These are phyloP conservation scores for Meandrina meandrites DNA, from an alignment of 92 coral and sea anemone genomes.

Conservation along the genomic window DNA sequence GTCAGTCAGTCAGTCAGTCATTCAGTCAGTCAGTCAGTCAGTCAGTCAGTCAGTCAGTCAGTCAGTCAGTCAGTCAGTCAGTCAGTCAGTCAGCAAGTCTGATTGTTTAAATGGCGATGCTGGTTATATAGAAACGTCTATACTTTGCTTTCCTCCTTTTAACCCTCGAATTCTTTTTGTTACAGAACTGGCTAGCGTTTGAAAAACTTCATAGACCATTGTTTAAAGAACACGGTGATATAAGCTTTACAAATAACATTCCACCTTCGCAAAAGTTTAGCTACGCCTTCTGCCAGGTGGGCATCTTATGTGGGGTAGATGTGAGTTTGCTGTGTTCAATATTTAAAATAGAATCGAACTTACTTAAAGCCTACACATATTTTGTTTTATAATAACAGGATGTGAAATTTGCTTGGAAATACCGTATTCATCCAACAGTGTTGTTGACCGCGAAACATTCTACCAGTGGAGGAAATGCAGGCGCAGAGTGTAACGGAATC, in stretches of 20 bases:
- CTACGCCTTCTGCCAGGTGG: conserved; percentile 66
- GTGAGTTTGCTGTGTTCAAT: too few relatives aligned
- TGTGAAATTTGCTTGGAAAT: neutral
- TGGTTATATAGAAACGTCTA: too few relatives aligned
- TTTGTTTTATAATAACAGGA: neutral
- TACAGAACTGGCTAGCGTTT: conserved; percentile 69
- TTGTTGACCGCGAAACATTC: conserved; percentile 8
- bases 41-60: too few relatives aligned
- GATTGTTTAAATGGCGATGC: too few relatives aligned
- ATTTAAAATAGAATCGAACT: neutral
- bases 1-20: too few relatives aligned
- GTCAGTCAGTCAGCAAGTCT: too few relatives aligned
- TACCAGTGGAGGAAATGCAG: neutral
- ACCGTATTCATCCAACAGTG: neutral
- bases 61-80: too few relatives aligned
- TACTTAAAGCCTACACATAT: too few relatives aligned
- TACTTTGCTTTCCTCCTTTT: too few relatives aligned
- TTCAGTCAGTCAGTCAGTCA: too few relatives aligned
- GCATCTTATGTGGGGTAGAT: neutral
- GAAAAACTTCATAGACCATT: conserved; percentile 57
- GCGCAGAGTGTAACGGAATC: conserved; percentile 7
- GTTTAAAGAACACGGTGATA: conserved; percentile 55
- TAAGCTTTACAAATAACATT: conserved; percentile 45
- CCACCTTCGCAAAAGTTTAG: conserved; percentile 45
- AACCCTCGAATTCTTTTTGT: neutral